Evolutionary conservation across 2,797 vertebrate genomes (phyloP).

Genomic region (Falco peregrinus): DNA sequence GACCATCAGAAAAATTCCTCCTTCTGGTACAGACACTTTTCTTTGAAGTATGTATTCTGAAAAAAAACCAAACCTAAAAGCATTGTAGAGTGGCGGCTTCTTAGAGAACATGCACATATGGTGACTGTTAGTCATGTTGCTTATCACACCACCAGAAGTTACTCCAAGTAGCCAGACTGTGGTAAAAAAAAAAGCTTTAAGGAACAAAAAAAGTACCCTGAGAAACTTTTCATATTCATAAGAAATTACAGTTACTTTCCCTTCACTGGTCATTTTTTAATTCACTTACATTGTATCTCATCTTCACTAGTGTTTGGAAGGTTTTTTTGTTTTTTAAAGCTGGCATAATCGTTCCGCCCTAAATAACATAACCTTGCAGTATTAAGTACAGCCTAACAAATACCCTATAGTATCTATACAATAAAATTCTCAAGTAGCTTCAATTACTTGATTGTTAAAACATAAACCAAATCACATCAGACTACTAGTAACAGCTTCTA

Average conservation of each 20-base stretch:
- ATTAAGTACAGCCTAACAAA: background rate
- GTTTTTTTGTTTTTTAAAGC: background rate
- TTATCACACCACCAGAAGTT: background rate
- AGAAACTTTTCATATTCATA: background rate
- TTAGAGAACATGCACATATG: background rate
- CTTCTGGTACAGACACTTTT: background rate
- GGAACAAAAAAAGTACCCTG: background rate
- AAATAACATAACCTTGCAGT: background rate
- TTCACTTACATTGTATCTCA: background rate
- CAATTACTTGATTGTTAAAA: background rate
- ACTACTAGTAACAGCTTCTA: slow-evolving; percentile 3
- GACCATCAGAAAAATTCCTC: background rate
- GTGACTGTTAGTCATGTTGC: background rate
- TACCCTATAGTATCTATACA: background rate
- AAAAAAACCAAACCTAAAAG: background rate
- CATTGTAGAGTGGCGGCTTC: background rate
- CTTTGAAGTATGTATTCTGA: background rate
- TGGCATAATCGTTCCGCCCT: background rate
- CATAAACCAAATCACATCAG: background rate
- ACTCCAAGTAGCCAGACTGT: background rate
- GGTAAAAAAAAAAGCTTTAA: background rate
- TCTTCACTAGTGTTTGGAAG: background rate
- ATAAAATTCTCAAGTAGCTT: background rate
- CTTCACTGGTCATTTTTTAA: background rate
- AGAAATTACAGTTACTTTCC: background rate